Evolutionary conservation across 2,113 vertebrate genomes (phyloP), one percentile per base, ranked within the genome.

Genomic region (Loxodonta africana): DNA sequence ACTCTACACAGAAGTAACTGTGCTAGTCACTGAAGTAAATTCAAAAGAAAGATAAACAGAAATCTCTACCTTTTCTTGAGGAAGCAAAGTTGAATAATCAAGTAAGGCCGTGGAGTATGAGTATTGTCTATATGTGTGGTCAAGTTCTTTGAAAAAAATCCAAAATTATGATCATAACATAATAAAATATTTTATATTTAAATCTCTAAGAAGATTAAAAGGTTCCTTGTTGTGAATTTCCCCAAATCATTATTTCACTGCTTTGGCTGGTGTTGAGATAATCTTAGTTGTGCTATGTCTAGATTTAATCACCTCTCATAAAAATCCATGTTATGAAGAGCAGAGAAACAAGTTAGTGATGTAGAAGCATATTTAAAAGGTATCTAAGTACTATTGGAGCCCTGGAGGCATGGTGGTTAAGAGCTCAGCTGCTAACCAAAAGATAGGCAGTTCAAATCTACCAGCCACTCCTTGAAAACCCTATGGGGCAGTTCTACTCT

Each of bases 271-370:
- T 3, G 37, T 95, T 96, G 88, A 93, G 86, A 95, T 92, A 94
- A 80, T 96, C 95, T 28, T 96, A 98, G 97, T 95, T 94, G 97
- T 65, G n/a, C 51, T 63, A 94, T 93, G 91, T 83, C 4, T 83
- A 69, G 30, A 97, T 90, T 93, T 95, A 98, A 97, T 95, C 88
- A 95, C 84, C 62, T 97, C 90, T 96, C 96, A 95, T 0, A 48
- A 94, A 97, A 95, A 95, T 46, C 63, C 60, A n/a, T 48, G n/a
- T 83, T 91, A 96, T 87, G 44, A 97, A 96, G 94, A 97, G 92
- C 78, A 96, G 86, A 65, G 90, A 98, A 95, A 91, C 78, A 78
- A 94, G 71, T 65, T 96, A 93, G 6, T 10, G 44, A 80, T 94
- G 97, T 88, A 91, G 37, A 97, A 95, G 78, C 20, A 62, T n/a